phyloP scores from a whole-genome alignment of 2,888 invertebrate species.

The Hypomecis punctinalis region DNA sequence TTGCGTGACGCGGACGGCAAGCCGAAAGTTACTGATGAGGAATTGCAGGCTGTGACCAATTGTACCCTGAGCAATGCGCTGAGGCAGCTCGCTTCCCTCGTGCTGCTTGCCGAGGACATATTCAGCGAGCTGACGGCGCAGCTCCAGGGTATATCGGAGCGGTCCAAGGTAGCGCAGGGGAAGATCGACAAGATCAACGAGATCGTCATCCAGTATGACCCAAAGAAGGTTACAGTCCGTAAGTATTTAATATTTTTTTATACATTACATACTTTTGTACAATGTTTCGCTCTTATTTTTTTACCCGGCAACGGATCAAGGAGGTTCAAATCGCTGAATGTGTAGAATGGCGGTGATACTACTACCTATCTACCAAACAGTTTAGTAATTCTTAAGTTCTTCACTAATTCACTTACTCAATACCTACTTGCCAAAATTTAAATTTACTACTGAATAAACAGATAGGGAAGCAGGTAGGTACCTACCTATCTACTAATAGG shows the following conservation, averaged over 20 bases:
- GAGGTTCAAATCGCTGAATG: too few relatives aligned
- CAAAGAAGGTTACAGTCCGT: slow-evolving; percentile 97
- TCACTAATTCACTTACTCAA: too few relatives aligned
- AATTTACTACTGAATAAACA: neutral
- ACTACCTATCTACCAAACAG: too few relatives aligned
- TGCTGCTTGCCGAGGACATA: slow-evolving; percentile 93
- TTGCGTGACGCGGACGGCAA: slow-evolving; percentile 86
- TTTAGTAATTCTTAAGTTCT: too few relatives aligned
- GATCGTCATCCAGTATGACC: slow-evolving; percentile 90
- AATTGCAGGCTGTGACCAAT: slow-evolving; percentile 94
- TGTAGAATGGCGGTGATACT: too few relatives aligned
- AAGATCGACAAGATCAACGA: slow-evolving; percentile 89
- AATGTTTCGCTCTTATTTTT: neutral
- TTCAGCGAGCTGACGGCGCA: slow-evolving; percentile 92
- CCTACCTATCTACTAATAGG: neutral
- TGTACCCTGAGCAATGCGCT: slow-evolving; percentile 93
- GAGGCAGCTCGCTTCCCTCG: slow-evolving; percentile 93
- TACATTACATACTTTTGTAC: neutral
- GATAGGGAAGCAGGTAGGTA: neutral
- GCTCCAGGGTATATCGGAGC: slow-evolving; percentile 89
- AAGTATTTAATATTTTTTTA: slow-evolving; percentile 82
- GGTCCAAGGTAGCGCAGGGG: slow-evolving; percentile 89
- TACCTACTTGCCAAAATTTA: too few relatives aligned
- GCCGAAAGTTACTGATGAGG: slow-evolving; percentile 87
- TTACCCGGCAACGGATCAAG: too few relatives aligned